Conservation (phyloP, 2,888 invertebrate species). For the Liodrosophila aerea region DNA sequence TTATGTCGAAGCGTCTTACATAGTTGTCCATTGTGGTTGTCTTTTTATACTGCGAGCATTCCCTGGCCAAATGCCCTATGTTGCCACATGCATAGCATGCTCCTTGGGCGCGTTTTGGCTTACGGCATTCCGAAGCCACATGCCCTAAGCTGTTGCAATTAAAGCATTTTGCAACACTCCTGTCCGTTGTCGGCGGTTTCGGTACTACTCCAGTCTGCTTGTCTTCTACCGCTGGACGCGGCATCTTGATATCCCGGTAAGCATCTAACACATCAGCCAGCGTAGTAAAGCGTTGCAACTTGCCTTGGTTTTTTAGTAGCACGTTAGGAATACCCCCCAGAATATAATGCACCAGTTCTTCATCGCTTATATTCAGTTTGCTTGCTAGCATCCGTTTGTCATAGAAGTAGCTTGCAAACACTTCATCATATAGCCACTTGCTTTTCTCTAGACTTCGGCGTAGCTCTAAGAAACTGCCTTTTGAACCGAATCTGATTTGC, state of each 20-base stretch:
- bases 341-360: too few species aligned
- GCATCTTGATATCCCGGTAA: too few species aligned
- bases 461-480: background rate
- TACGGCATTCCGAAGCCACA: conserved; percentile 2
- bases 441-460: too few species aligned
- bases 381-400: too few species aligned
- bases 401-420: too few species aligned
- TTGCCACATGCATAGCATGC: background rate
- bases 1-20: conserved; percentile 3
- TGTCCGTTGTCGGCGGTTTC: background rate
- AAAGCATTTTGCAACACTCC: conserved; percentile 1
- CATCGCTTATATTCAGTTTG: too few species aligned
- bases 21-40: background rate
- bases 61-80: background rate
- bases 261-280: too few species aligned
- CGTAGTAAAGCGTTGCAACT: too few species aligned
- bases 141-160: background rate
- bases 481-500: background rate
- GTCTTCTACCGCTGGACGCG: background rate
- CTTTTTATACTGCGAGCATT: conserved; percentile 1
- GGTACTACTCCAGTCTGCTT: background rate
- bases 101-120: conserved; percentile 1
- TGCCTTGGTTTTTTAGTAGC: too few species aligned
- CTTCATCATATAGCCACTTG: too few species aligned
- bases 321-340: too few species aligned